Evolutionary conservation across 2,888 invertebrate species (phyloP).

Genomic region (Ormia ochracea): DNA sequence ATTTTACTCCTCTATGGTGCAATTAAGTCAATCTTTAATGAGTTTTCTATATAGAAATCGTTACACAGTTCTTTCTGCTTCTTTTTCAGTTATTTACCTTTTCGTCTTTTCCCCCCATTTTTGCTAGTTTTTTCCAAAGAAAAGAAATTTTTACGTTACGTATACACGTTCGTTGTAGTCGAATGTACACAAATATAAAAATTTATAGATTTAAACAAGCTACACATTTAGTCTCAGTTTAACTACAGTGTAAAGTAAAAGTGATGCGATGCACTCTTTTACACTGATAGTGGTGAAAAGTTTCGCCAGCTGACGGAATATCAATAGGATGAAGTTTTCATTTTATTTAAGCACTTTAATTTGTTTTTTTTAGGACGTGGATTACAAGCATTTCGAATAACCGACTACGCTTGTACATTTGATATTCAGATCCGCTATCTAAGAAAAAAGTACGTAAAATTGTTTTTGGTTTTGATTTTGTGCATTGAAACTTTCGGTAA

Average conservation of each 20-base stretch:
- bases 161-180: not conserved
- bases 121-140: not conserved
- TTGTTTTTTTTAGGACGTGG: too few relatives aligned
- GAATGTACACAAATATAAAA: constrained; percentile 35
- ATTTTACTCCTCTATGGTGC: constrained; percentile 60
- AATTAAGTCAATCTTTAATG: constrained; percentile 66
- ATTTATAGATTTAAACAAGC: constrained; percentile 42
- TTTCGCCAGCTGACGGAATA: too few relatives aligned
- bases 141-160: not conserved
- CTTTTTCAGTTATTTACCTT: constrained; percentile 3
- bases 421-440: too few relatives aligned
- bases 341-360: too few relatives aligned
- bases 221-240: constrained; percentile 22
- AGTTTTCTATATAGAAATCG: constrained; percentile 62
- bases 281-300: too few relatives aligned
- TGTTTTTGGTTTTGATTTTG: too few relatives aligned
- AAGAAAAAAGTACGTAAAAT: too few relatives aligned
- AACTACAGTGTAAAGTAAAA: not conserved
- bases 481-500: too few relatives aligned
- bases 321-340: too few relatives aligned
- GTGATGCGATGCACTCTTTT: not conserved
- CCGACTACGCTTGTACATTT: too few relatives aligned
- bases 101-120: not conserved
- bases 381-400: too few relatives aligned
- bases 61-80: constrained; percentile 17